Evolutionary conservation across 2,888 invertebrate genomes (phyloP), one percentile per base, ranked within the genome.

Genomic region (Caenorhabditis drosophilae): DNA sequence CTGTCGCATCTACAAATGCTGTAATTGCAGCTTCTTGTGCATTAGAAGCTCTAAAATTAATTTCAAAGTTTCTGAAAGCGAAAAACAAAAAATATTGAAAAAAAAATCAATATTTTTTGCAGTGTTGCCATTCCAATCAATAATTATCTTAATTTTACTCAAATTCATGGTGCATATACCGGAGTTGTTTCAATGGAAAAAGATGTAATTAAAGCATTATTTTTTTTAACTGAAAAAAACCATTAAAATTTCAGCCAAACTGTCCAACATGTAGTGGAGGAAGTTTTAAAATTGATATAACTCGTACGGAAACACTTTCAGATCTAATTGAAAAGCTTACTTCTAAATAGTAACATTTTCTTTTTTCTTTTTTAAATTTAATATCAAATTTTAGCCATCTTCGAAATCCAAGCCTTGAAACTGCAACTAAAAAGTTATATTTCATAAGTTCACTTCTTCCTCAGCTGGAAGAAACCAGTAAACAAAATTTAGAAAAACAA

Each of bases 1-100:
- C 98, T 0, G 98, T 99, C 1, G 97, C 98, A 0, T 96, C 97
- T 40, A 99, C 98, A 0, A 99, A 99, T 88, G 97, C 98, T n/a
- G 90, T 93, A 4, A 93, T 98, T 76, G 96, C 98, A 51, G 86
- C 95, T 35, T 89, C 90, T 27, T 97, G 96, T 86, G 91, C 94
- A 4, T 91, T 93, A 15, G 98, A 98, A 88, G 94, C 93, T 2
- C 95, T 98, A 80, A 98, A 98, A 87, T 84, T 98, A 58, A 94
- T 94, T 0, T 92, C 95, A 60, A 86, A 86, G 87, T 87, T 75
- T 57, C 70, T 57, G 20, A 36, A 2, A 31, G 20, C 22, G 34
- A 16, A 50, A 20, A 60, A 25, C 15, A 26, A 31, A 11, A 18
- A 20, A 18, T 35, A 16, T 25, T 44, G 31, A 11, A 48, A 34